Evolutionary conservation across 2,113 vertebrate genomes (phyloP), one percentile per base, ranked within the genome.

Genomic region (Camelus bactrianus): DNA sequence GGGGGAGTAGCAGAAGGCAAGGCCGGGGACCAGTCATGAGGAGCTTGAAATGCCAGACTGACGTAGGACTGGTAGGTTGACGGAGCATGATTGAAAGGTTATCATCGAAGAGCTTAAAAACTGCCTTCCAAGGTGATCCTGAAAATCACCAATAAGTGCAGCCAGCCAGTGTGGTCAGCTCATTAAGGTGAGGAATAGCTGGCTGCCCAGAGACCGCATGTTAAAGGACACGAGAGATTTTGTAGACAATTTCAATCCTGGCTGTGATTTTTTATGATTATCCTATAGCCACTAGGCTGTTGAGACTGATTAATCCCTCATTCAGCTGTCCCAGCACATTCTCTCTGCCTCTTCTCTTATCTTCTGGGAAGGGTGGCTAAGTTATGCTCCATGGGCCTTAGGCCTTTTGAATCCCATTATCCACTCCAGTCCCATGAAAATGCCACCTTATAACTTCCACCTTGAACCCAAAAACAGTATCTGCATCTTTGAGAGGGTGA

Each of bases 251-350:
- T 96, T 98, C 94, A 95, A 96, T 97, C 97, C 91, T 92, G 92
- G 96, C 82, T 95, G 96, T 97, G 98, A 97, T 92, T 96, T 97
- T 97, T 98, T 97, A 97, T 84, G 95, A 96, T 97, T 98, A 98
- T 97, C 95, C 97, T 91, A 92, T 83, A 97, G 97, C 97, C 97
- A 97, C 95, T 88, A 97, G 91, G 96, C 97, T 97, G 97, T 79
- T 97, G 98, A 97, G 97, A 97, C 92, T 84, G 88, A 95, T 95
- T 84, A 93, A 65, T 96, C 62, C 46, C 60, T 97, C 97, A 97
- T 97, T 98, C 96, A 97, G 96, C 94, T 52, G 79, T 69, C 95
- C 93, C 70, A 96, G 86, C 86, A 96, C 94, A 93, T 95, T 96
- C 93, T 97, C 82, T 89, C 94, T 46, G 69, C 77, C 54, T 75